Evolutionary conservation across 2,113 vertebrate genomes (phyloP), one percentile per base, ranked within the genome.

Genomic region (Tragulus kanchil): DNA sequence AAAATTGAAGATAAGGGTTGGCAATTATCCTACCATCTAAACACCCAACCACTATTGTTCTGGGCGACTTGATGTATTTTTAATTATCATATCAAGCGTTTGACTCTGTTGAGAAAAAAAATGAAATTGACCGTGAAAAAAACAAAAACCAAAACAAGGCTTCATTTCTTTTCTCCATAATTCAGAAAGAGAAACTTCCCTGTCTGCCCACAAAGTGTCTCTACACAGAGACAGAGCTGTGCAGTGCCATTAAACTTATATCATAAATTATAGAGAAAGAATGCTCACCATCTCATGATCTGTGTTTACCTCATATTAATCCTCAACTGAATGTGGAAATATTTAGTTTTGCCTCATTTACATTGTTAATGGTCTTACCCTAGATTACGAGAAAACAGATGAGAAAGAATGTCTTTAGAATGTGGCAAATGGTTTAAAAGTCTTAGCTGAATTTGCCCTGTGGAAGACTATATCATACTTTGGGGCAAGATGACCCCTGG

Each of bases 271-370:
- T 12, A 59, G 42, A 92, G n/a, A 64, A 77, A 88, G 61, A 62
- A 50, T 23, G 64, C 83, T 83, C 52, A 16, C 56, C 85, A 50
- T 65, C 92, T 92, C 96, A 65, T 97, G 86, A 97, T 90, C 96
- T 93, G 96, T 96, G 97, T 91, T 97, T 97, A 95, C 93, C 69
- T 95, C 82, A 26, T 83, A 86, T 98, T 94, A 95, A 96, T 97
- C 91, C 92, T 98, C 90, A 26, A 8, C 31, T 93, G 95, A 96
- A 96, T 71, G 90, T 31, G 88, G 92, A 97, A 97, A 96, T 96
- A 83, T 86, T 97, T 97, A 94, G 96, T 86, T 95, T 97, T 90
- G 96, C 96, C 62, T 97, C 97, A 97, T 97, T 97, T 97, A 88
- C 92, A 95, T 89, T 95, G 96, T 89, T 96, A 97, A 97, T 95